Evolutionary conservation across 2,888 invertebrate genomes (phyloP), one percentile per base, ranked within the genome.

Genomic region (Stratiomys singularior): DNA sequence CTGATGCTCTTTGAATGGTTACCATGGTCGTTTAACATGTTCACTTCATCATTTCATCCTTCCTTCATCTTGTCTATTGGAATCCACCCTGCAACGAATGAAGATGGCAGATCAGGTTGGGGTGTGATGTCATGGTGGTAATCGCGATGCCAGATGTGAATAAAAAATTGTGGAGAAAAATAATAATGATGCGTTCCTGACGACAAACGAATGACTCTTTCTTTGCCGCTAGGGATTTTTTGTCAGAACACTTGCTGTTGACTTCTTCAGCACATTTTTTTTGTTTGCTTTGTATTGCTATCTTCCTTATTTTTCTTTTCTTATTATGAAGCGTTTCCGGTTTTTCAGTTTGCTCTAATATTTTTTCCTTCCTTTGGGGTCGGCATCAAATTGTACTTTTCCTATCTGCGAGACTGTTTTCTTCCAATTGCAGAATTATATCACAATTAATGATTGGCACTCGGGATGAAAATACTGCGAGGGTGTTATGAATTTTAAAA

Each of bases 151-250:
- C 80, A 80, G 80, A 80, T 78, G 80, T 76, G 77, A 72, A 80
- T 77, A 77, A 80, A 80, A 80, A 80, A 80, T 80, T 71, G 77
- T 76, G 71, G 76, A 77, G 47, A 72, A 78, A 80, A 80, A 77
- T 80, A 77, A 80, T 80, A 80, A 80, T 80, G 80, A 80, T 80
- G 77, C 77, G 77, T 78, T 79, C 77, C 76, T 76, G 79, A 79
- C 79, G 79, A 78, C 76, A 64, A 76, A 74, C 74, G 60, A 44
- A 74, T 74, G 52, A 78, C 58, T 74, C 52, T 37, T 11, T 25
- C 23, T 9, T 47, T 69, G 47, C 69, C 46, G 47, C 69, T 25
- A 27, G 46, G 69, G 69, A 69, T 69, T 46, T 47, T 47, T 69
- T 46, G 3, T 9, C 44, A 67, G 9, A 44, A n/a, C 15, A 2